Percentiles rank a stretch among this genome's conserved stretches.
Evolutionary conservation across 2,888 invertebrate genomes (phyloP).

Genomic region (Nemoura dubitans): DNA sequence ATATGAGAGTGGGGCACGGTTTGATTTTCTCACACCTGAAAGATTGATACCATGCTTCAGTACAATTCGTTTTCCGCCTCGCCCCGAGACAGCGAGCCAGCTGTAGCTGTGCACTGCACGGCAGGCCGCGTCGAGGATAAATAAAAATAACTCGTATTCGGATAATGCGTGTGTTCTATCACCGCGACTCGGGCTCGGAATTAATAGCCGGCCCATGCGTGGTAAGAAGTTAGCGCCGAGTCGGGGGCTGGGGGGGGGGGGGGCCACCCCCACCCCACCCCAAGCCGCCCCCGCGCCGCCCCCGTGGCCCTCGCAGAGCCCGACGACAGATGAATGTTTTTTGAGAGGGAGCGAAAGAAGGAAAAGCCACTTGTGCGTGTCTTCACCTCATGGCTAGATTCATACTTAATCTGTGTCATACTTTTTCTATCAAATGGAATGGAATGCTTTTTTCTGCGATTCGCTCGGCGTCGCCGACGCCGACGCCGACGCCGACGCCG

Average conservation of each 20-base stretch:
- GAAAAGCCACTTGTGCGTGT: conserved; percentile 38
- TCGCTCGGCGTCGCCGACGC: neutral
- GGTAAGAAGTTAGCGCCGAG: neutral
- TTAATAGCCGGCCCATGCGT: conserved; percentile 7
- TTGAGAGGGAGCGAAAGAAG: conserved; percentile 18
- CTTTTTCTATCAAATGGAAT: conserved; percentile 40
- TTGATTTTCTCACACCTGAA: neutral
- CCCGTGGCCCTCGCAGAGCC: neutral
- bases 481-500: neutral
- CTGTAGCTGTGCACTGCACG: neutral
- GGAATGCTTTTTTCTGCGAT: conserved; percentile 26
- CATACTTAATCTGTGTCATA: conserved; percentile 39
- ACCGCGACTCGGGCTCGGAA: neutral
- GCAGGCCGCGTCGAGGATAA: neutral
- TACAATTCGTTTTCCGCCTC: neutral
- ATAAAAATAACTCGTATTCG: neutral
- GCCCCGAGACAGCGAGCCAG: no score
- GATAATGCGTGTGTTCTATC: neutral
- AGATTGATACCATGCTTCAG: neutral
- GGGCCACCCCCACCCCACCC: neutral
- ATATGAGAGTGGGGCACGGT: neutral
- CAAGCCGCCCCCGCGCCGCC: neutral
- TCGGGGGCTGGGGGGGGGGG: neutral
- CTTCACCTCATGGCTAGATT: conserved; percentile 40
- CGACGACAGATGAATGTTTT: conserved; percentile 33